These are phyloP conservation scores for Tapirus terrestris DNA, from an alignment of 2,113 vertebrate genomes.

Conservation along the genomic window DNA sequence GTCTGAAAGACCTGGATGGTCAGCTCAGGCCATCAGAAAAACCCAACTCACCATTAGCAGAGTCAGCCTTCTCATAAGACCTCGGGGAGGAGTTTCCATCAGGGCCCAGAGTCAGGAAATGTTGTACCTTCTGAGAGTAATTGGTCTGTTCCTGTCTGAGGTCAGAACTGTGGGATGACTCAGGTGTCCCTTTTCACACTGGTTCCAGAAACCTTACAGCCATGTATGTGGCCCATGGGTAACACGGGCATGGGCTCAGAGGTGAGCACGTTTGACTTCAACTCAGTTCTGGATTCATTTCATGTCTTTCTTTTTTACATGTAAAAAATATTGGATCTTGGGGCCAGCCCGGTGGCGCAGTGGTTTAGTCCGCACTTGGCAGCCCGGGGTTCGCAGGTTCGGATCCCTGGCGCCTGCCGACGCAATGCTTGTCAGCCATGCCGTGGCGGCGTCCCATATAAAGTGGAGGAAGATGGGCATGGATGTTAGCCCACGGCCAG, in stretches of 20 bases:
- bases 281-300: background rate
- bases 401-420: no score
- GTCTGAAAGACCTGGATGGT: fast-evolving
- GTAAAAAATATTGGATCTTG: background rate
- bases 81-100: background rate
- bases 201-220: background rate
- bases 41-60: no score
- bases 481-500: no score
- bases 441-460: no score
- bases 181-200: background rate
- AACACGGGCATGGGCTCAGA: fast-evolving
- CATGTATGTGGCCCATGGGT: background rate
- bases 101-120: background rate
- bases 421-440: no score
- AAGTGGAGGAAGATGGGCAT: no score
- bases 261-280: background rate
- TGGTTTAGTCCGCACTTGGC: no score
- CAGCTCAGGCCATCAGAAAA: background rate
- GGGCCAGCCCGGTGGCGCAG: no score
- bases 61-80: background rate
- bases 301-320: background rate
- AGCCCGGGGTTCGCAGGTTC: no score
- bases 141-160: background rate
- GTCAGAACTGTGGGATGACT: background rate
- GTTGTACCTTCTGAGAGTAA: background rate